Percentiles rank a stretch among this genome's conserved stretches.
Conservation (phyloP, 2,888 invertebrate genomes). For the Cyaniris semiargus region DNA sequence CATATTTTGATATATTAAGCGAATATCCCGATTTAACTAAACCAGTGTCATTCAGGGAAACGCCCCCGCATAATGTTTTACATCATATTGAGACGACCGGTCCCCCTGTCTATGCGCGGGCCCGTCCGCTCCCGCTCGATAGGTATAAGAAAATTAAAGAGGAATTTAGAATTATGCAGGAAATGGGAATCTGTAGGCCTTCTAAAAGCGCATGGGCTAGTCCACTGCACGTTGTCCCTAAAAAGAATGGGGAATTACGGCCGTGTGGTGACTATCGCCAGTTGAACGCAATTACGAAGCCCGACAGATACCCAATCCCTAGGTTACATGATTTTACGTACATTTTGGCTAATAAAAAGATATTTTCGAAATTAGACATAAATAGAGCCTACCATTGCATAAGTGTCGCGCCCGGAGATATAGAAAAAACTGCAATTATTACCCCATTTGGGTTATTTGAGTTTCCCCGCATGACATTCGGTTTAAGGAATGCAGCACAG, state of each 20-base stretch:
- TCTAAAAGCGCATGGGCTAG: conserved; percentile 48
- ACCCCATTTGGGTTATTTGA: neutral
- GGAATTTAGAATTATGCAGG: conserved; percentile 50
- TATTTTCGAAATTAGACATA: neutral
- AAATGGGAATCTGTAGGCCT: conserved; percentile 57
- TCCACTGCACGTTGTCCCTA: conserved; percentile 51
- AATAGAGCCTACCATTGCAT: neutral
- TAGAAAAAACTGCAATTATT: neutral
- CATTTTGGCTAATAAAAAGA: neutral
- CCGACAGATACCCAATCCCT: neutral
- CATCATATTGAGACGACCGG: conserved; percentile 39
- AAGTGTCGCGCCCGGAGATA: neutral
- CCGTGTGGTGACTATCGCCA: neutral
- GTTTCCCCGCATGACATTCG: no score
- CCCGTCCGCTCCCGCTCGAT: conserved; percentile 51
- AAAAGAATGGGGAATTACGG: neutral
- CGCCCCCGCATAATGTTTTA: neutral
- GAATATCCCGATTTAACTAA: conserved; percentile 42
- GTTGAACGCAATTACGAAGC: neutral
- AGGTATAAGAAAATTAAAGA: conserved; percentile 48
- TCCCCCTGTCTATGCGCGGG: conserved; percentile 48
- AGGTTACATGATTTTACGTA: neutral
- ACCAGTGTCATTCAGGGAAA: conserved; percentile 35
- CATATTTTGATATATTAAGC: conserved; percentile 35
- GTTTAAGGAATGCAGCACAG: no score